Conservation (phyloP, 2,113 vertebrate genomes). For the Pipra filicauda region DNA sequence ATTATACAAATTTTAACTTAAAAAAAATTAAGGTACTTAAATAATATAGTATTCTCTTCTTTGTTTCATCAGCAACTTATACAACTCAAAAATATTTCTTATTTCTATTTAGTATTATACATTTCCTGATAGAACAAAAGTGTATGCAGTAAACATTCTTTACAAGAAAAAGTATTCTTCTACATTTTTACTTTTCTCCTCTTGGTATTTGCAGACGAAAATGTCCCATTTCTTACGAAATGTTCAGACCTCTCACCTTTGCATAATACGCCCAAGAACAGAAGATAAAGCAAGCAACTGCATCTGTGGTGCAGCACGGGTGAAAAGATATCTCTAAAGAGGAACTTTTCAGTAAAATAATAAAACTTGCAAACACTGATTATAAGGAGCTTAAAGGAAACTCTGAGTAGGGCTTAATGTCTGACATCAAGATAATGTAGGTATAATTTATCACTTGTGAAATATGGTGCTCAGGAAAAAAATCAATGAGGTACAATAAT, state of each 20-base stretch:
- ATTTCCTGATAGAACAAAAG: background rate
- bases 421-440: background rate
- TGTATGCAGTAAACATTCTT: background rate
- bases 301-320: background rate
- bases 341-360: background rate
- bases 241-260: background rate
- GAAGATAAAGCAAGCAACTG: background rate
- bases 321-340: background rate
- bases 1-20: background rate
- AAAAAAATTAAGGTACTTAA: background rate
- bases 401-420: background rate
- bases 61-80: background rate
- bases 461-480: background rate
- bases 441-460: background rate
- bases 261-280: background rate
- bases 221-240: rapidly evolving
- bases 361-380: background rate
- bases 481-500: background rate
- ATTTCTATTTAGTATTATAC: background rate
- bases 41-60: background rate
- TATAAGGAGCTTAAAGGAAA: background rate
- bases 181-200: background rate
- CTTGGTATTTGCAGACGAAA: background rate
- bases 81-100: background rate
- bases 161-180: background rate